Percentiles rank a stretch among this genome's conserved stretches.
phyloP scores from a whole-genome alignment of 2,797 vertebrate genomes.

The Ptychobarbus kaznakovi region DNA sequence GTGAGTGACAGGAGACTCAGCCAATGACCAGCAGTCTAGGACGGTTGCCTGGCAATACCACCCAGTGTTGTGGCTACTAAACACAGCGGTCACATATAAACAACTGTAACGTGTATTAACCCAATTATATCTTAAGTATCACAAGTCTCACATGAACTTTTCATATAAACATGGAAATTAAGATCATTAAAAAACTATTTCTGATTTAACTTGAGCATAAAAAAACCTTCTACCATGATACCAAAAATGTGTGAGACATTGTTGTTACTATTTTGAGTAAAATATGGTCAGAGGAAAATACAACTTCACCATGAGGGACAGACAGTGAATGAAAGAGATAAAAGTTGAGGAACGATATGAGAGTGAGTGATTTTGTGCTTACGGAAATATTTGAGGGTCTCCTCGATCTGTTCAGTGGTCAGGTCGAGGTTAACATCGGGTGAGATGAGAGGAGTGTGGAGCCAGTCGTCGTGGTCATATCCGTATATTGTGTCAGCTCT shows the following conservation, averaged over 20 bases:
- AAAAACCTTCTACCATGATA: background rate
- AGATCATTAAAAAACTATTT: background rate
- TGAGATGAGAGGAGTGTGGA: slow-evolving; percentile 93
- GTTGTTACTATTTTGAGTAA: background rate
- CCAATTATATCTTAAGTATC: background rate
- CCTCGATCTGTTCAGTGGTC: slow-evolving; percentile 96
- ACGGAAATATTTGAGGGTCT: slow-evolving; percentile 99
- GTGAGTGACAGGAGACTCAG: slow-evolving; percentile 1
- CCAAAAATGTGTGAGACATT: background rate
- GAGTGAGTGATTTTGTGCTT: slow-evolving; percentile 69
- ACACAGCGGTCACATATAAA: slow-evolving; percentile 53
- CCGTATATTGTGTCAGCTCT: slow-evolving; percentile 97
- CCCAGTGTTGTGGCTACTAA: slow-evolving; percentile 63
- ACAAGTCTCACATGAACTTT: background rate
- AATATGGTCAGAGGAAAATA: background rate
- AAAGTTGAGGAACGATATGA: background rate
- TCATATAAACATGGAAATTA: background rate
- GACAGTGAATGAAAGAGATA: background rate
- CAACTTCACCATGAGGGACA: background rate
- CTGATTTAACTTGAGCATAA: background rate
- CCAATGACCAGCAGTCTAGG: slow-evolving; percentile 5
- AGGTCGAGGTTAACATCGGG: slow-evolving; percentile 88
- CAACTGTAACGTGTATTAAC: slow-evolving; percentile 12
- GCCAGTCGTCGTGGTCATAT: slow-evolving; percentile 98
- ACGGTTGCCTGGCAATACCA: slow-evolving; percentile 1